These are phyloP conservation scores for Philypnodon macrostomus DNA, from an alignment of 2,797 vertebrate species.

Conservation along the genomic window DNA sequence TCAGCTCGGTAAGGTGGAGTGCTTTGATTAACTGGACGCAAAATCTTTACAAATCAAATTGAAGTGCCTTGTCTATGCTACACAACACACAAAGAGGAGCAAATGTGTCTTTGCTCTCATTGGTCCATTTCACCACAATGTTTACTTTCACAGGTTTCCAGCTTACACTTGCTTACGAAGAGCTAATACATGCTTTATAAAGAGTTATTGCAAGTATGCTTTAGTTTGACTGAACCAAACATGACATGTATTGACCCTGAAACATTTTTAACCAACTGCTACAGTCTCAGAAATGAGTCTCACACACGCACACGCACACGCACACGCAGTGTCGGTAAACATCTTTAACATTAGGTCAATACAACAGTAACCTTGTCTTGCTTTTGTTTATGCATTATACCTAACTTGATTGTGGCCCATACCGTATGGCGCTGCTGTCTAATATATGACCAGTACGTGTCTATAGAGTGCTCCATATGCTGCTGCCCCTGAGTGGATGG, in stretches of 20 bases:
- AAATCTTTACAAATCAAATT: constrained; percentile 51
- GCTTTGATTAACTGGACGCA: constrained; percentile 56
- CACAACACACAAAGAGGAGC: constrained; percentile 31
- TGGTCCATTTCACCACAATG: no score
- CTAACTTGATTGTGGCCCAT: constrained; percentile 29
- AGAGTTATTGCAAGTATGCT: no score
- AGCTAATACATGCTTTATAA: no score
- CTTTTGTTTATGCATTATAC: constrained; percentile 14
- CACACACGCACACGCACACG: no score
- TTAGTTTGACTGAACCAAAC: no score
- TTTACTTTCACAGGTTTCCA: no score
- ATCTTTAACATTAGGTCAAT: neutral
- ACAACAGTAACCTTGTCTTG: constrained; percentile 18
- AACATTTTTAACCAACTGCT: no score
- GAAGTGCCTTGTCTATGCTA: constrained; percentile 36
- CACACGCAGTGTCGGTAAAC: neutral
- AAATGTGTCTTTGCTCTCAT: neutral
- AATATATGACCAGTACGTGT: constrained; percentile 54
- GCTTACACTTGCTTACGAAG: no score
- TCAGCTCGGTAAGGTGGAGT: constrained; percentile 34
- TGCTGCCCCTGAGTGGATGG: constrained; percentile 56
- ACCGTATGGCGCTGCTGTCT: constrained; percentile 42
- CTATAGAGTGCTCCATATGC: constrained; percentile 66
- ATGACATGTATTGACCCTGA: no score
- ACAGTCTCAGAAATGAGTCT: neutral